Base-by-base conservation (phyloP, 92 coral and sea anemone genomes). In the Pocillopora meandrina region DNA sequence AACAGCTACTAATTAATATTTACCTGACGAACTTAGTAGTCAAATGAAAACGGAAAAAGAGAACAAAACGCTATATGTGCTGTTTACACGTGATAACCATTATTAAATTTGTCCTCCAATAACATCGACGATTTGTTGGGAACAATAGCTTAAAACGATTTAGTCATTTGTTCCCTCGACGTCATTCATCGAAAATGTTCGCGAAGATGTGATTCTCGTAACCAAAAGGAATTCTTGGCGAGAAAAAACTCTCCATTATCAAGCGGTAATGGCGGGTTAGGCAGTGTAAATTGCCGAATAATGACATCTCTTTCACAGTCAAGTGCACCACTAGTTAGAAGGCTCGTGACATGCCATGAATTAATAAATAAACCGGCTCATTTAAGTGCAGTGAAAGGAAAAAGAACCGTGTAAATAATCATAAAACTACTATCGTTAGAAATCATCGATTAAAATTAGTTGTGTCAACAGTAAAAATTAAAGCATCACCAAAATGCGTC, bases 21-120 rank as follows among this genome's bases (percentile, higher is more conserved):
- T 59, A 75, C 47, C 65, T 10, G 49, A 19, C n/a, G 35, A n/a
- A 59, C 16, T 34, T 10, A 56, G 35, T 13, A 35, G 21, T 20
- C 11, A 20, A 58, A 35, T 59, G 85, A 66, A 79, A 71, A 63
- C 68, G 77, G 68, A 81, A 81, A 56, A 58, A 72, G 49, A 19
- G 76, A 69, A 74, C 36, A 52, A 78, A 47, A 78, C 66, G 59
- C 19, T 42, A 66, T 21, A 73, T 72, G 47, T 16, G 12, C 1
- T 83, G 71, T 83, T 82, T 83, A 75, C 86, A 49, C 74, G 79
- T 65, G 18, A 33, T 17, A 0, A 12, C 57, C 65, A 23, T 73
- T 52, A 61, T 83, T 23, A 72, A 31, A 83, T 56, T n/a, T 74
- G 66, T 73, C 71, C 62, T 58, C 86, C 86, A 83, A 83, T 83